Evolutionary conservation across 2,888 invertebrate species (phyloP), one percentile per base, ranked within the genome.

Genomic region (Melanostoma mellinum): DNA sequence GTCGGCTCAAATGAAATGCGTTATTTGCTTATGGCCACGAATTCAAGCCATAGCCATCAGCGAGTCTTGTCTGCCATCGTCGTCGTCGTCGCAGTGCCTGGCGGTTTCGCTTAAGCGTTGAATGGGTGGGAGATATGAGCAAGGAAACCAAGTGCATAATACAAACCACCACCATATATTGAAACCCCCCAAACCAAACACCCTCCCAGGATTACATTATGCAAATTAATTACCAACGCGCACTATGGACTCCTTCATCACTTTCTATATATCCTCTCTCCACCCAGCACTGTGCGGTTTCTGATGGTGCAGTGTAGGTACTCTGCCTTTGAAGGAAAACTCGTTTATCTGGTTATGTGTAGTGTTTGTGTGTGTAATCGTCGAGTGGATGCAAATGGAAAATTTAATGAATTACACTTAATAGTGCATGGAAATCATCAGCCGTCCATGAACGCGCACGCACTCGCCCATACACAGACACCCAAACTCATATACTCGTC

Each of bases 1-100:
- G 85, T 86, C 86, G 81, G 85, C 86, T 86, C 84, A 85, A 86
- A 86, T 86, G 85, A 86, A 86, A 86, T 79, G 80, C 85, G 82
- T 84, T 79, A 77, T 72, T 81, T 77, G 74, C 73, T 63, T 36
- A 60, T 61, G 46, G 50, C 33, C 33, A 67, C 61, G 44, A 48
- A 30, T 36, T 30, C 42, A 46, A 69, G 69, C 53, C 46, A 44
- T 42, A 56, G 40, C 35, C 50, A n/a, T n/a, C n/a, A 44, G 46
- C 55, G 38, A 52, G 65, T 58, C 40, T 40, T 73, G 38, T 30
- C 32, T 58, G 52, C n/a, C n/a, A n/a, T 60, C 71, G 46, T 20
- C 44, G 36, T 35, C 58, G 33, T 5, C 38, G 56, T 68, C 74
- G 50, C 5, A n/a, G 42, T 36, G 33, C 38, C 48, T 3, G 58